Evolutionary conservation across 1,140 invertebrate genomes (phyloP), one percentile per base, ranked within the genome.

Genomic region (Nomia melanderi): DNA sequence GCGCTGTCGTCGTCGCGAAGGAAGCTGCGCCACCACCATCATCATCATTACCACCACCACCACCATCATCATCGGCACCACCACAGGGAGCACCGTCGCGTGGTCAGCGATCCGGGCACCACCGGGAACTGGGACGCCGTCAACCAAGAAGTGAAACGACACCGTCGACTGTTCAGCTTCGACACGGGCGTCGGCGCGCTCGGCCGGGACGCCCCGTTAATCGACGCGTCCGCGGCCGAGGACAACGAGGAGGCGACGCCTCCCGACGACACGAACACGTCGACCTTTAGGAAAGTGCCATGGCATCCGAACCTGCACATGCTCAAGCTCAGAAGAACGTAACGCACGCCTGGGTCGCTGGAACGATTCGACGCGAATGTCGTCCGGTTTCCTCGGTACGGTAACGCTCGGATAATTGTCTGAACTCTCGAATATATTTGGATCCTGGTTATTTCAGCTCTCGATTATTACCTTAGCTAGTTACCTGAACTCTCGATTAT

Each of bases 281-380:
- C 89, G 81, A 91, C 90, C 20, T 93, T 93, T 80, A 87, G 91
- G 73, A 93, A 93, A 91, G 91, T 92, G 87, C 92, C 92, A 88
- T 93, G 92, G 92, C 92, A 93, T 86, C 88, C 91, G 27, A 93
- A 93, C 67, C 87, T 93, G 67, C 91, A 93, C 81, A 92, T 93
- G 91, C 87, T 93, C 78, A 93, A 93, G 76, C 90, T 91, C 73
- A 90, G 89, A 87, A 83, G 85, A 81, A 79, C 79, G 59, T 90
- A 80, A 44, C 27, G 65, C 47, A 23, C 23, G 11, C 17, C 25
- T 53, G 56, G 41, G 4, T 71, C 36, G 25, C 17, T 47, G 17
- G 29, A 39, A 41, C 12, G 14, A 54, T 65, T 67, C 8, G n/a
- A 65, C 7, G 17, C 3, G 8, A 1, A 41, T n/a, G n/a, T 29